phyloP scores from a whole-genome alignment of 2,888 invertebrate genomes.

The Priocnemis perturbator region DNA sequence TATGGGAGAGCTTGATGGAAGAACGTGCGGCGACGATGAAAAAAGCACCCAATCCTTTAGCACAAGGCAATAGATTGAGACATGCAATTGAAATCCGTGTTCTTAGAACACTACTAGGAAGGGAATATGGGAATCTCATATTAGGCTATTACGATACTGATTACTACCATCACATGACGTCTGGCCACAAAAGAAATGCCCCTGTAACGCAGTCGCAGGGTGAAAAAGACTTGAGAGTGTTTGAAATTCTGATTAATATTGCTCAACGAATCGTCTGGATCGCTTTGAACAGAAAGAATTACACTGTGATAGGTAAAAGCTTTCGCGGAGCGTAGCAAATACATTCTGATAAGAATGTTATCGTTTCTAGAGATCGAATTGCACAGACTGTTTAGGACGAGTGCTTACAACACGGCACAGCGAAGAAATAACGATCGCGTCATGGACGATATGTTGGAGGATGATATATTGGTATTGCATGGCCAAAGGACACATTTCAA shows the following conservation, averaged over 20 bases:
- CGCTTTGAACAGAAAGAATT: constrained; percentile 79
- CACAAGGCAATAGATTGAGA: constrained; percentile 58
- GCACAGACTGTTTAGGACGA: constrained; percentile 79
- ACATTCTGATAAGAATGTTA: neutral
- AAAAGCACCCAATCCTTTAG: constrained; percentile 66
- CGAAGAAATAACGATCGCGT: constrained; percentile 66
- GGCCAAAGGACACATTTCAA: constrained; percentile 77
- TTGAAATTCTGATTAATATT: constrained; percentile 79
- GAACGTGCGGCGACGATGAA: constrained; percentile 76
- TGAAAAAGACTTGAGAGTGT: constrained; percentile 80
- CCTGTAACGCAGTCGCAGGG: constrained; percentile 78
- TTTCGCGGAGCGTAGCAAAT: constrained; percentile 5
- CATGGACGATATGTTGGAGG: constrained; percentile 74
- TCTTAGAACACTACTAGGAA: constrained; percentile 79
- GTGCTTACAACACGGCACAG: constrained; percentile 79
- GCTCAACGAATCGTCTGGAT: constrained; percentile 81
- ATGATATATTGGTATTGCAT: constrained; percentile 78
- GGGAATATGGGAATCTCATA: constrained; percentile 80
- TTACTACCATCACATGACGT: constrained; percentile 79
- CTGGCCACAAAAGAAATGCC: constrained; percentile 69
- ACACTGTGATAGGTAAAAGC: constrained; percentile 79
- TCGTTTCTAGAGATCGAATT: constrained; percentile 78
- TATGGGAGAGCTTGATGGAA: constrained; percentile 78
- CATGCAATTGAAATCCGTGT: constrained; percentile 77
- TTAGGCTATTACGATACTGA: constrained; percentile 72